Conservation (phyloP, 2,113 vertebrate species). For the Gadus macrocephalus region DNA sequence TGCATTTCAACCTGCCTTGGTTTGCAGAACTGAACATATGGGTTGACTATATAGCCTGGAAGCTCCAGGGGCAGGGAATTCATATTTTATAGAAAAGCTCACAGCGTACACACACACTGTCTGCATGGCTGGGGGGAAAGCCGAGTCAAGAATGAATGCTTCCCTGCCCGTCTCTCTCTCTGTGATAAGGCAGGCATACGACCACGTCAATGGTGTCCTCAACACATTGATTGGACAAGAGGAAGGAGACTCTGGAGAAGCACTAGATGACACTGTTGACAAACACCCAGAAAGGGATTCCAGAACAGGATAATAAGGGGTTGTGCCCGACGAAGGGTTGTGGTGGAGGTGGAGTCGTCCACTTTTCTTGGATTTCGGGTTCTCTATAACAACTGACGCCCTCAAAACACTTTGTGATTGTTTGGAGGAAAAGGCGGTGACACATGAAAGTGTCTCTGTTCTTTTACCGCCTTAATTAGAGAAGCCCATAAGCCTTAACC, state of each 20-base stretch:
- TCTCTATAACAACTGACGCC: no score
- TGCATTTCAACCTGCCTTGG: no score
- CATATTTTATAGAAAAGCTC: no score
- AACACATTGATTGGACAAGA: slow-evolving; percentile 48
- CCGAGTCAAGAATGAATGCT: slow-evolving; percentile 5
- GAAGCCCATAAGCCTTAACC: no score
- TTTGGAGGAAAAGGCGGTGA: no score
- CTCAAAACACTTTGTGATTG: no score
- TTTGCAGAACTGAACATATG: no score
- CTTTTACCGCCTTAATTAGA: no score
- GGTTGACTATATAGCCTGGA: no score
- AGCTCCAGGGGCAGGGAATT: no score
- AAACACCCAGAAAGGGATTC: slow-evolving; percentile 40
- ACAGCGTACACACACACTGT: slow-evolving; percentile 5
- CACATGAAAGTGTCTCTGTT: no score
- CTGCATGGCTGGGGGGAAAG: slow-evolving; percentile 21
- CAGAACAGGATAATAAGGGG: slow-evolving; percentile 14
- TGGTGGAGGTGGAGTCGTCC: slow-evolving; percentile 9
- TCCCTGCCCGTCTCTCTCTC: slow-evolving; percentile 17
- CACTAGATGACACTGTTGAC: slow-evolving; percentile 40
- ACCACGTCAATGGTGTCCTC: slow-evolving; percentile 27
- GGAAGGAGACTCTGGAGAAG: slow-evolving; percentile 47
- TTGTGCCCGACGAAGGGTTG: not conserved
- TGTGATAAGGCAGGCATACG: slow-evolving; percentile 32
- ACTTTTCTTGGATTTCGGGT: slow-evolving; percentile 11